Conservation (phyloP, 2,797 vertebrate genomes). For the Picus viridis region DNA sequence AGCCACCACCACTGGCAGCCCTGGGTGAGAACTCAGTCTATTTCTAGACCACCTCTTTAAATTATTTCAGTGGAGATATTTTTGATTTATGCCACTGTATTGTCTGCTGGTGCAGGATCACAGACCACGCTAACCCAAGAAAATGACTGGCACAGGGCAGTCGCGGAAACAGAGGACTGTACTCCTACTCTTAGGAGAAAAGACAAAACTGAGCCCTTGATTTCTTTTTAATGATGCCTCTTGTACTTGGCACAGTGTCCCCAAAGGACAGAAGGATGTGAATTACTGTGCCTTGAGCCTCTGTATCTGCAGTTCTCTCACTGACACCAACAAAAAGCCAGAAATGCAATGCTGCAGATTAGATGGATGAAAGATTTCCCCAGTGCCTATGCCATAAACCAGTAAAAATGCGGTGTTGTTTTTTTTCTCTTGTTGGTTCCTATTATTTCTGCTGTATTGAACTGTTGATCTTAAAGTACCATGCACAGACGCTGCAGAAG, state of each 20-base stretch:
- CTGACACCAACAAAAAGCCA: neutral
- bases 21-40: neutral
- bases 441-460: neutral
- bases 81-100: constrained; percentile 16
- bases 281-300: neutral
- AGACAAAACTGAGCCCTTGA: neutral
- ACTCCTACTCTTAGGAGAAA: neutral
- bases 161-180: neutral
- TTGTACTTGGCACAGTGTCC: neutral
- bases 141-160: neutral
- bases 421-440: neutral
- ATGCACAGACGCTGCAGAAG: neutral
- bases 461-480: neutral
- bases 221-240: neutral
- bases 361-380: neutral
- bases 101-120: neutral
- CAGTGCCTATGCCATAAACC: neutral
- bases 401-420: neutral
- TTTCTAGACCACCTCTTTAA: constrained; percentile 21
- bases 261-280: neutral
- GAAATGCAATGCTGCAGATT: constrained; percentile 1
- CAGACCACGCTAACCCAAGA: neutral
- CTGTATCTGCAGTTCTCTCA: neutral
- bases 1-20: neutral
- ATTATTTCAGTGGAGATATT: constrained; percentile 2